phyloP scores from a whole-genome alignment of 2,888 invertebrate species.

The Isotomurus palustris region DNA sequence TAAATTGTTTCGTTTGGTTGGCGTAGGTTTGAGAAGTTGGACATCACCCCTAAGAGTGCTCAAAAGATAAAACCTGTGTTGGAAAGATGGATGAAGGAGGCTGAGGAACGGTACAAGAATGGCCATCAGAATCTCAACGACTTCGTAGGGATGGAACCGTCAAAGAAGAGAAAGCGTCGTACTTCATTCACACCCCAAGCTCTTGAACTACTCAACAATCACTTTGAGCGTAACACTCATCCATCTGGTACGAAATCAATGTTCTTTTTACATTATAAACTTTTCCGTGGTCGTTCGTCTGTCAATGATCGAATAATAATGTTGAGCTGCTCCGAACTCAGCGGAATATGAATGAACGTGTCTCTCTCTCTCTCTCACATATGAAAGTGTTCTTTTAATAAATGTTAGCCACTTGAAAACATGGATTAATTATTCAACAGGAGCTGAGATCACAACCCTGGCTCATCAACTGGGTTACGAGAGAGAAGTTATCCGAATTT shows the following conservation, averaged over 20 bases:
- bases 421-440: conserved; percentile 55
- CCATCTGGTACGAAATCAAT: conserved; percentile 92
- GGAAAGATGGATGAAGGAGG: conserved; percentile 98
- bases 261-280: too few relatives aligned
- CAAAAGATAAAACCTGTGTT: conserved; percentile 98
- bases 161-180: conserved; percentile 91
- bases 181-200: conserved; percentile 98
- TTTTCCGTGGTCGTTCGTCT: too few relatives aligned
- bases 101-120: conserved; percentile 93
- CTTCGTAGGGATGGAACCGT: conserved; percentile 92
- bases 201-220: conserved; percentile 85
- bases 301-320: too few relatives aligned
- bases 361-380: too few relatives aligned
- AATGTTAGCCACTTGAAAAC: too few relatives aligned
- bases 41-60: conserved; percentile 98
- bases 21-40: conserved; percentile 99
- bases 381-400: too few relatives aligned
- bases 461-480: conserved; percentile 95
- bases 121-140: conserved; percentile 91
- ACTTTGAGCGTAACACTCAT: conserved; percentile 95
- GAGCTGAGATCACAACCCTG: conserved; percentile 92
- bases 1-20: neutral
- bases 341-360: too few relatives aligned
- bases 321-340: too few relatives aligned
- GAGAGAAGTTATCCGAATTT: conserved; percentile 94